A percentile compares a stretch with the other conserved stretches of the same genome.
These are phyloP conservation scores for Arizona elegans DNA, from an alignment of 2,113 vertebrate genomes.

Conservation along the genomic window DNA sequence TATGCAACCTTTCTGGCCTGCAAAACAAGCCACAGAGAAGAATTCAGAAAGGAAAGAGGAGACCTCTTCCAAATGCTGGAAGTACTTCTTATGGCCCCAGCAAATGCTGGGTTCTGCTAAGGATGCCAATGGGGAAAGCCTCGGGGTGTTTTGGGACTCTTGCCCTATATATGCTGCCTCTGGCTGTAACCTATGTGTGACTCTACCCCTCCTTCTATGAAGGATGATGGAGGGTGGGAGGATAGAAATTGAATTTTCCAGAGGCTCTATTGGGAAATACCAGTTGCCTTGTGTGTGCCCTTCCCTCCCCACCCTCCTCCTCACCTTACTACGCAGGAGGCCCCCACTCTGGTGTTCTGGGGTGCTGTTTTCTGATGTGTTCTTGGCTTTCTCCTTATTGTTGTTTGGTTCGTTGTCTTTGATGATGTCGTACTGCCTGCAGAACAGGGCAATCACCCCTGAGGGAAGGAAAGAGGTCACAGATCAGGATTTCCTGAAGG, in stretches of 20 bases:
- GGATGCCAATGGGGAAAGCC: not conserved
- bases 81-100: not conserved
- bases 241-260: not conserved
- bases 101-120: not conserved
- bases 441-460: conserved; percentile 96
- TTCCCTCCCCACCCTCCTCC: not conserved
- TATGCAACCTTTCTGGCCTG: not conserved
- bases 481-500: not conserved
- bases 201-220: not conserved
- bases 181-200: not conserved
- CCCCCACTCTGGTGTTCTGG: conserved; percentile 92
- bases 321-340: conserved; percentile 91
- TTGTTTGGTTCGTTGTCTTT: conserved; percentile 97
- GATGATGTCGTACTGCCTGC: conserved; percentile 97
- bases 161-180: too few relatives aligned
- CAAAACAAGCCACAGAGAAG: not conserved
- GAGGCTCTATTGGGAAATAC: not conserved
- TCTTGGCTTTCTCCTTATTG: conserved; percentile 98
- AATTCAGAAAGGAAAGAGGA: not conserved
- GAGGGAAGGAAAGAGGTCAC: conserved; percentile 22
- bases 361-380: conserved; percentile 91
- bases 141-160: not conserved
- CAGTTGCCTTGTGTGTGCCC: not conserved
- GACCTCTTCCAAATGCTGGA: not conserved
- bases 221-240: not conserved